Conservation (phyloP, 2,797 vertebrate species). For the Varecia variegata region DNA sequence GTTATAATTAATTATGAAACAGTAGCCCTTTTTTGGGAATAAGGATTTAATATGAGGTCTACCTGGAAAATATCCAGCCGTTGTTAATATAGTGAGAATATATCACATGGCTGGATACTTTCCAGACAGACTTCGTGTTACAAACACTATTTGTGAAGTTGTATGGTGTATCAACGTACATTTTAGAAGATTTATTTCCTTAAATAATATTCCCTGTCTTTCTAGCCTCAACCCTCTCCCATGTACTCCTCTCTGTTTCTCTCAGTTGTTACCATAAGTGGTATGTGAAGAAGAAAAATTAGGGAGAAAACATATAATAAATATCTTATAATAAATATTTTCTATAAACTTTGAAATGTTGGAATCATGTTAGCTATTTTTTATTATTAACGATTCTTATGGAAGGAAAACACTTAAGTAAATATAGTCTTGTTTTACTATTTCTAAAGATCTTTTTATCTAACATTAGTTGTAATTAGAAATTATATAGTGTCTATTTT, state of each 20-base stretch:
- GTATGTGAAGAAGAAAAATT: neutral
- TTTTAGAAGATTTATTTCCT: neutral
- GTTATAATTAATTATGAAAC: neutral
- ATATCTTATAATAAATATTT: neutral
- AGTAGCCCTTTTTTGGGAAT: neutral
- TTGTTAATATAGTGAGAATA: too few species aligned
- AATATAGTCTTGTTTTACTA: conserved; percentile 44
- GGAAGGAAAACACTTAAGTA: neutral
- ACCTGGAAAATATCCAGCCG: too few species aligned
- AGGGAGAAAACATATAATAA: neutral
- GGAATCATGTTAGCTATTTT: neutral
- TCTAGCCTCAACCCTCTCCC: neutral
- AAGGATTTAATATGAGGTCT: neutral
- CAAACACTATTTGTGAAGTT: neutral
- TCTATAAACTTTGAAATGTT: neutral
- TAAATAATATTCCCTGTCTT: neutral
- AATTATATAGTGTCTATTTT: conserved; percentile 53
- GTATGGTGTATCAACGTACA: accelerated
- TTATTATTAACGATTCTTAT: conserved; percentile 1
- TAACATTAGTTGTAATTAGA: conserved; percentile 57
- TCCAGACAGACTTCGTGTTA: neutral
- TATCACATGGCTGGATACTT: too few species aligned
- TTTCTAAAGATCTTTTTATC: conserved; percentile 50
- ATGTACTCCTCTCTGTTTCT: neutral
- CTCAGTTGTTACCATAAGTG: neutral